Evolutionary conservation across 2,888 invertebrate species (phyloP), one percentile per base, ranked within the genome.

Genomic region (Boloria selene): DNA sequence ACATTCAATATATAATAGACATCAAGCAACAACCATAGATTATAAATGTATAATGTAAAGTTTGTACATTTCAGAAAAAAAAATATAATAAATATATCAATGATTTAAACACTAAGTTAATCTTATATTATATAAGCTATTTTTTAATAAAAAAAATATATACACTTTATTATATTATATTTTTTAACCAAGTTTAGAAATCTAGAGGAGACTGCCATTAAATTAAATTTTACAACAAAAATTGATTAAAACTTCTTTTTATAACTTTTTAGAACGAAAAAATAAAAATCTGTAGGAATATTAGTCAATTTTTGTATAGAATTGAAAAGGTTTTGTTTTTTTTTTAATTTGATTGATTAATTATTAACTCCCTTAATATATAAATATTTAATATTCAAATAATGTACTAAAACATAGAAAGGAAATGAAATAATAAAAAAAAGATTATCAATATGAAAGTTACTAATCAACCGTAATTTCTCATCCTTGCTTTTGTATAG

Each of bases 1-100:
- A 51, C 65, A 45, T 66, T 61, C 47, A 60, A 52, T 53, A 63
- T 13, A 56, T 26, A 50, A 49, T 63, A 66, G 68, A 70, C 70
- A 66, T 68, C 58, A 72, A 72, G 70, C 70, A 72, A 69, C 70
- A 71, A 70, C 68, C 63, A 70, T 67, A 70, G 64, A 68, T 61
- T 55, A 54, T 60, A 53, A 51, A 62, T 67, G 70, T 72, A 69
- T 70, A 70, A 18, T 59, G 65, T 67, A 72, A 70, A 70, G 66
- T 72, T 72, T 70, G 72, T 70, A 72, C 69, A 72, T 60, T 22
- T 63, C 13, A 60, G 58, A 70, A 67, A 68, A 38, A 64, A 54
- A 18, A 64, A 55, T 18, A 10, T 45, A 22, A 45, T 56, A 66
- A 68, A 68, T 66, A 64, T 45, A 47, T 55, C 56, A 64, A 54